Base-by-base conservation (phyloP, 2,797 vertebrate species). In the Myotis findleyi region DNA sequence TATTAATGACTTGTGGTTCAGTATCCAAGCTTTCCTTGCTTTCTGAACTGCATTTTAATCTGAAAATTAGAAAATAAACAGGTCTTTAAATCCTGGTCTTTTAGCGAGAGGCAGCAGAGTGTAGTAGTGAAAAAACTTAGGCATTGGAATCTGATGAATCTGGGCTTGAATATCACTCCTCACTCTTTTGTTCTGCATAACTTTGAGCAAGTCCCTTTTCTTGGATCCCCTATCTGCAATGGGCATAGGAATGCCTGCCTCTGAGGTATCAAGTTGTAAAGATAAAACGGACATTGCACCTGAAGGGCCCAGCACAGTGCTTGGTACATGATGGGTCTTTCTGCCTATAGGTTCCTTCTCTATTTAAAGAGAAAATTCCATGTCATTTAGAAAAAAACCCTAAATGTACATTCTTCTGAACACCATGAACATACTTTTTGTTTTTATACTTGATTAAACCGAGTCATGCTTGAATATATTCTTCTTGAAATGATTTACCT, bases 401-500 rank as follows among this genome's bases (percentile, higher is more conserved):
- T 25, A 55, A 92, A 57, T 12, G 6, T 25, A 9, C 1, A 0
- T 72, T 57, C 25, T 87, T 88, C 62, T 68, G 59, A 90, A 72
- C 47, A 71, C 7, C 21, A 27, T 36, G 44, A 38, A 69, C 3
- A 33, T 68, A 49, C 25, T 57, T 66, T 76, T 82, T 12, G 16
- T 53, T 53, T 69, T 62, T 90, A 25, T 55, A 33, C 59, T 91
- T 75, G 55, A 71, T 90, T 90, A 82, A 81, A 79, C 51, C 2
- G 27, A 90, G 27, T 85, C 25, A 11, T 38, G 41, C 51, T 87
- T 84, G 33, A 89, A 53, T 73, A 38, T 36, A 72, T 59, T 75
- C 83, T 80, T 57, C 80, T 94, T 94, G 71, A 87, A 93, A 64
- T 59, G 21, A 69, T 71, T 89, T 69, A 73, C 77, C 51, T 81